Evolutionary conservation across 2,113 vertebrate genomes (phyloP).

Genomic region (Oxyura jamaicensis): DNA sequence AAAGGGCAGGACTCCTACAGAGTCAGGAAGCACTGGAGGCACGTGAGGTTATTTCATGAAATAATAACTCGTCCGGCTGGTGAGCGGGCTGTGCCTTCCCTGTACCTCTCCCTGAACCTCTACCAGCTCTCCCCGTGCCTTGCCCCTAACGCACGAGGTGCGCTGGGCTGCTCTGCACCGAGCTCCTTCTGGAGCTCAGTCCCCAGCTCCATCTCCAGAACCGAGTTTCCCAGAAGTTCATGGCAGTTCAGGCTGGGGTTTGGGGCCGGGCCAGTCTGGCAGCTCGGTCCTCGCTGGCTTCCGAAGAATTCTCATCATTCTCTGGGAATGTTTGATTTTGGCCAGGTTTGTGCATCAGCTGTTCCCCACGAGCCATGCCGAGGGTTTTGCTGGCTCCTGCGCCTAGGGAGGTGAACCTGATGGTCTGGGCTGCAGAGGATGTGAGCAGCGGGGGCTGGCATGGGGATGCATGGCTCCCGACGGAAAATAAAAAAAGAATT

Average conservation of each 20-base stretch:
- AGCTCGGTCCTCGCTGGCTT: neutral
- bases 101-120: neutral
- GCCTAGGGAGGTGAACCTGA: neutral
- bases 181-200: neutral
- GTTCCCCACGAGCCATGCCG: accelerated
- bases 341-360: constrained; percentile 2
- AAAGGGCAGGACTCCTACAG: neutral
- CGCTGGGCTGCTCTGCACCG: neutral
- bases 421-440: neutral
- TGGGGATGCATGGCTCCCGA: accelerated
- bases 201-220: neutral
- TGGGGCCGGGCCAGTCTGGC: constrained; percentile 28
- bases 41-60: accelerated
- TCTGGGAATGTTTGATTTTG: constrained; percentile 14
- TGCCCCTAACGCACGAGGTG: accelerated
- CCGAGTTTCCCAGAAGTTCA: constrained; percentile 32
- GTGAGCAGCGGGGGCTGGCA: neutral
- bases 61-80: accelerated
- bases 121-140: accelerated
- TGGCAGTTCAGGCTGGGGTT: neutral
- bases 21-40: neutral
- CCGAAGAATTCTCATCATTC: constrained; percentile 3
- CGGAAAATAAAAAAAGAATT: accelerated
- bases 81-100: neutral
- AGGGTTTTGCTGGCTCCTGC: neutral